A percentile compares a stretch with the other conserved stretches of the same genome.
phyloP scores from a whole-genome alignment of 2,797 vertebrate species.

The Sarcoramphus papa region DNA sequence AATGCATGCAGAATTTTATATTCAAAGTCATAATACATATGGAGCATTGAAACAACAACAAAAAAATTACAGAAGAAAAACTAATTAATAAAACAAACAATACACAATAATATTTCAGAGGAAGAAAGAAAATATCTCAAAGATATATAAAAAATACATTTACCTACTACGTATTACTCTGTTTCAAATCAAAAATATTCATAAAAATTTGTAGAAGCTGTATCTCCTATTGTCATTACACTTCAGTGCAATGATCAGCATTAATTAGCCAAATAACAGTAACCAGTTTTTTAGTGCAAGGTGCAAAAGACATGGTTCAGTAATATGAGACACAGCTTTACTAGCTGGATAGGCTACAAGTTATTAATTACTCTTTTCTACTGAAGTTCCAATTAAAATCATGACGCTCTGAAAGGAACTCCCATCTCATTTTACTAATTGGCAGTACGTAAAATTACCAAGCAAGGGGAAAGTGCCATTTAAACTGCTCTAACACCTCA shows the following conservation, averaged over 20 bases:
- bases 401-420: background rate
- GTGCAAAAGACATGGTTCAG: background rate
- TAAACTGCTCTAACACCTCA: background rate
- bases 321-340: background rate
- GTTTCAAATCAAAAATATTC: background rate
- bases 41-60: background rate
- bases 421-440: slow-evolving; percentile 21
- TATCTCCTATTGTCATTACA: background rate
- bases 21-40: background rate
- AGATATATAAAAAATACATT: background rate
- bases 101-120: background rate
- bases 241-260: background rate
- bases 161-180: background rate
- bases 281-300: background rate
- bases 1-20: background rate
- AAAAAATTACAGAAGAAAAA: background rate
- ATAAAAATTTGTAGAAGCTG: background rate
- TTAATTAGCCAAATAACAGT: background rate
- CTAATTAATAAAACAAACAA: background rate
- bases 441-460: background rate
- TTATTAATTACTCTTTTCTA: slow-evolving; percentile 25
- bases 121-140: background rate
- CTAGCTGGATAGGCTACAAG: slow-evolving; percentile 8
- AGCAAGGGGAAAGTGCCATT: background rate
- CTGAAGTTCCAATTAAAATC: slow-evolving; percentile 34